Evolutionary conservation across 2,113 vertebrate genomes (phyloP).

Genomic region (Sitta europaea): DNA sequence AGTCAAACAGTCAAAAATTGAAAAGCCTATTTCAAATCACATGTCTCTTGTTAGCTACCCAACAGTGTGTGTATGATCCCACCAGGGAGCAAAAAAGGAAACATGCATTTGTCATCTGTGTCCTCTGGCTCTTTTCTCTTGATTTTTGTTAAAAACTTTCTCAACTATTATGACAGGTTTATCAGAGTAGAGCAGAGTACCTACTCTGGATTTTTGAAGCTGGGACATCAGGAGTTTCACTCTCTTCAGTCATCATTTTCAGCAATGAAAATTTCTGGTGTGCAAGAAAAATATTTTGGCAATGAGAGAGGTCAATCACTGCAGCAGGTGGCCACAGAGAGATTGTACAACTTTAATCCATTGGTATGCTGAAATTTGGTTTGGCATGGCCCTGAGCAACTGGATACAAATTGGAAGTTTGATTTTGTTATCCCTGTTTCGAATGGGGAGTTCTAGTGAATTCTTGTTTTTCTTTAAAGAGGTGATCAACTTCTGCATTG

Average conservation of each 20-base stretch:
- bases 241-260: background rate
- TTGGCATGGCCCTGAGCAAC: background rate
- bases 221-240: background rate
- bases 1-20: background rate
- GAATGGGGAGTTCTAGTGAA: background rate
- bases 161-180: background rate
- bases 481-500: background rate
- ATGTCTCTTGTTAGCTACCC: background rate
- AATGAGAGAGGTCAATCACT: background rate
- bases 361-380: background rate
- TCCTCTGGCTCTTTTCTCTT: background rate
- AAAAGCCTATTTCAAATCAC: background rate
- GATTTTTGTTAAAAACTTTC: background rate
- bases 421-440: background rate
- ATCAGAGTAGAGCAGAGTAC: background rate
- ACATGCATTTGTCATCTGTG: background rate
- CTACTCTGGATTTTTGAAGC: background rate
- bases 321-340: background rate
- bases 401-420: background rate
- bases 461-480: background rate
- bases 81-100: background rate
- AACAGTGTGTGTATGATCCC: too few relatives aligned
- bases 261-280: background rate
- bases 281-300: background rate
- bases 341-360: background rate